Evolutionary conservation across 2,113 vertebrate genomes (phyloP).

Genomic region (Carettochelys insculpta): DNA sequence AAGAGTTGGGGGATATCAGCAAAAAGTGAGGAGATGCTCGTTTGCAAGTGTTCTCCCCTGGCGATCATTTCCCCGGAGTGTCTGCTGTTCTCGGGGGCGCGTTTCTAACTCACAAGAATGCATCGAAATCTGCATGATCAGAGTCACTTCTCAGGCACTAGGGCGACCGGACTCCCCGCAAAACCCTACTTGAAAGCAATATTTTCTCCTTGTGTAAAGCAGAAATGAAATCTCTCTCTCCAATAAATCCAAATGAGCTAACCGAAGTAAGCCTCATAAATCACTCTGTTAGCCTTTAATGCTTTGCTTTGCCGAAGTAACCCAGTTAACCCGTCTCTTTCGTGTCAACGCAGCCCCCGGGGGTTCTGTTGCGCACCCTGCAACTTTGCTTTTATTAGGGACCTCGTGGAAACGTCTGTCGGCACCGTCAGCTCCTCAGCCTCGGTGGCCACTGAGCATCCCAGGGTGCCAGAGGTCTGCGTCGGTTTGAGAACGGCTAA

Average conservation of each 20-base stretch:
- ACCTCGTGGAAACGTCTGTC: not conserved
- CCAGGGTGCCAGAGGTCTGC: not conserved
- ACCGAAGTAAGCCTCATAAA: rapidly evolving
- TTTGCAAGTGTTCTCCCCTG: not conserved
- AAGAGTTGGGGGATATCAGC: not conserved
- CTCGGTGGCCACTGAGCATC: not conserved
- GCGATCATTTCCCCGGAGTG: not conserved
- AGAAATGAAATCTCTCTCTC: not conserved
- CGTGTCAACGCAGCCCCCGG: no score
- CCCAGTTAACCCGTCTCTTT: no score
- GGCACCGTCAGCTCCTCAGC: not conserved
- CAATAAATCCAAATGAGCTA: not conserved
- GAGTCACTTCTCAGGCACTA: not conserved
- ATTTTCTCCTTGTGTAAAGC: not conserved
- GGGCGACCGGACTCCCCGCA: not conserved
- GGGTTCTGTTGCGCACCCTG: not conserved
- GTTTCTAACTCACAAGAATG: not conserved
- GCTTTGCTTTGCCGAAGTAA: no score
- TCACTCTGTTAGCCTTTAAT: no score
- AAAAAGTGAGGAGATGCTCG: not conserved
- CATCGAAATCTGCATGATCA: not conserved
- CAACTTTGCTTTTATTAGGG: not conserved
- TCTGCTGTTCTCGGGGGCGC: rapidly evolving
- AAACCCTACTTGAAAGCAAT: not conserved
- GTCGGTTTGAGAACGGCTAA: not conserved